Evolutionary conservation across 1,140 invertebrate species (phyloP).

Genomic region (Hylaeus volcanicus): DNA sequence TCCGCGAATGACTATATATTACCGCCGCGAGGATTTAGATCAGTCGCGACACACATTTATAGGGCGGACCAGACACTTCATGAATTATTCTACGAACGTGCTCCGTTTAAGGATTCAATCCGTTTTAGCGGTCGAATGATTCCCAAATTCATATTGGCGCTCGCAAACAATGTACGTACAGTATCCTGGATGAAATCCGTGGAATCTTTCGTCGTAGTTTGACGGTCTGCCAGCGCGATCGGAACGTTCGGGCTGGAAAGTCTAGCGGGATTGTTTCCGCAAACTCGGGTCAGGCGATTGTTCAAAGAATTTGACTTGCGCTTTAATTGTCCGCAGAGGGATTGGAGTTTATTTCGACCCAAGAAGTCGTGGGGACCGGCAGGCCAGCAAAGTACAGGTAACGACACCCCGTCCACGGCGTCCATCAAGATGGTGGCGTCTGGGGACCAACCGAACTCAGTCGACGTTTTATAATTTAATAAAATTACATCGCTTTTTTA

Average conservation of each 20-base stretch:
- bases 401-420: constrained; percentile 26
- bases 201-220: constrained; percentile 18
- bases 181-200: background rate
- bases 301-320: constrained; percentile 51
- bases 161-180: background rate
- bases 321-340: constrained; percentile 71
- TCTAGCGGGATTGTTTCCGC: constrained; percentile 18
- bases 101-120: constrained; percentile 19
- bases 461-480: background rate
- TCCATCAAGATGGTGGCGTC: constrained; percentile 26
- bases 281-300: background rate
- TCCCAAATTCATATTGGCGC: background rate
- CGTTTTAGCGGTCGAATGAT: background rate
- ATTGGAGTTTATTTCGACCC: constrained; percentile 70
- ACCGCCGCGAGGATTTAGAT: background rate
- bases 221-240: background rate
- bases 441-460: background rate
- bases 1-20: background rate
- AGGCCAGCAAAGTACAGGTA: constrained; percentile 15
- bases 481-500: background rate
- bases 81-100: constrained; percentile 7
- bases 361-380: constrained; percentile 71
- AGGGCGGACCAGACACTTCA: background rate
- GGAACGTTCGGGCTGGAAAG: background rate
- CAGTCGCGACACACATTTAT: background rate